Evolutionary conservation across 2,113 vertebrate genomes (phyloP), one percentile per base, ranked within the genome.

Genomic region (Cygnus atratus): DNA sequence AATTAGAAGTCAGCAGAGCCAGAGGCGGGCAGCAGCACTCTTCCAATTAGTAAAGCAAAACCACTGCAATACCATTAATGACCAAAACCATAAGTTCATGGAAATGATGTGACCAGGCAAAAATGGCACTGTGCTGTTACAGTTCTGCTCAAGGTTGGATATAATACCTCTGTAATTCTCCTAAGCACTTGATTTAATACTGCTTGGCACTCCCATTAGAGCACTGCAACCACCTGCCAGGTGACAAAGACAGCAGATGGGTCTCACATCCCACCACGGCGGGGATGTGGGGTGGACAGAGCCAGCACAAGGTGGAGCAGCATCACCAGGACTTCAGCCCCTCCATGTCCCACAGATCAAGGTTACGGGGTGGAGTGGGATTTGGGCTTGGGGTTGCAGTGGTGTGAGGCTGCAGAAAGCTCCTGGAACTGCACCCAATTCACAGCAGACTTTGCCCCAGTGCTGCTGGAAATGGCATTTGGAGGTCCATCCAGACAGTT

Each of bases 331-430:
- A 83, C 18, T 31, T 68, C 39, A 33, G 39, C 11, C 13, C 13
- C 37, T 79, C 31, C 12, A 50, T 0, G 0, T n/a, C 13, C 50
- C 24, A 2, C 3, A n/a, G 70, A 8, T 31, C 0, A 0, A 33
- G 28, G 12, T 10, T 39, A 6, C 54, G 62, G 20, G 11, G 17
- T 11, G 20, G 31, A 35, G 41, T 71, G 62, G 39, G 15, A 37
- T 2, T 62, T 0, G 0, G 20, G 21, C 16, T 55, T 24, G 33
- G 33, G 46, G 17, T 48, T 86, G 57, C 18, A n/a, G 15, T 9
- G 1, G 8, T 29, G 39, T 29, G 39, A 74, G 73, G 43, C 35
- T 52, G 66, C 18, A 0, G 3, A 11, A 52, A 29, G 10, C 28
- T 77, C 55, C 81, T 61, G 73, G 41, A 33, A 71, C 31, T 16